Evolutionary conservation across 2,888 invertebrate genomes (phyloP).

Genomic region (Oligia fasciuncula): DNA sequence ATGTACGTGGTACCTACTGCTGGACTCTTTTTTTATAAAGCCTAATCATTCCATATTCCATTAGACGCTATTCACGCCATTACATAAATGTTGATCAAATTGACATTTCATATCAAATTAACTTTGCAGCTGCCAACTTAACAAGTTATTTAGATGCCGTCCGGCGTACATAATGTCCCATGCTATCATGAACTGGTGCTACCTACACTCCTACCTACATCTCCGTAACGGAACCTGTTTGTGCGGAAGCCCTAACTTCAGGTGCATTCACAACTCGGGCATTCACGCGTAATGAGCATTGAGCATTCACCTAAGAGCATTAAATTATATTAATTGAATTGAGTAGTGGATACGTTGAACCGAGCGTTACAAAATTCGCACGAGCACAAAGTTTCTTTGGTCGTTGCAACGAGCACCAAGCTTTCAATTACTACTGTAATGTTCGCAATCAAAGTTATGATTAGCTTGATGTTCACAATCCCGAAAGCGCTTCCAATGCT

Average conservation of each 20-base stretch:
- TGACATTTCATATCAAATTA: too few species aligned
- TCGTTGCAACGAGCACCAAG: background rate
- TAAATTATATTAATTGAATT: background rate
- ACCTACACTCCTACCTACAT: conserved; percentile 6
- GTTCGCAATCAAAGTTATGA: background rate
- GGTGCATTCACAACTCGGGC: background rate
- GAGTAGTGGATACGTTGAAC: background rate
- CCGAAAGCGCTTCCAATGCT: too few species aligned
- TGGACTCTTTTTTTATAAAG: background rate
- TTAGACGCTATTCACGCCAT: background rate
- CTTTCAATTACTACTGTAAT: background rate
- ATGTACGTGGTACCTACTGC: background rate
- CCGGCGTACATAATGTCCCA: background rate
- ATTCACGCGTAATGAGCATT: background rate
- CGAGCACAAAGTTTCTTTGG: background rate
- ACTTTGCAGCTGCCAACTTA: conserved; percentile 32
- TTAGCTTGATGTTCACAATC: background rate
- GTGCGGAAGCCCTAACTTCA: conserved; percentile 18
- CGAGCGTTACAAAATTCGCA: background rate
- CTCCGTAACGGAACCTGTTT: conserved; percentile 34
- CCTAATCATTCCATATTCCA: conserved; percentile 6
- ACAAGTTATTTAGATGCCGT: conserved; percentile 15
- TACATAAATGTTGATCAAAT: conserved; percentile 10
- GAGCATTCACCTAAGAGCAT: background rate
- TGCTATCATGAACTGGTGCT: conserved; percentile 4